phyloP scores from a whole-genome alignment of 2,888 invertebrate species.

The Lepidochitona cinerea region DNA sequence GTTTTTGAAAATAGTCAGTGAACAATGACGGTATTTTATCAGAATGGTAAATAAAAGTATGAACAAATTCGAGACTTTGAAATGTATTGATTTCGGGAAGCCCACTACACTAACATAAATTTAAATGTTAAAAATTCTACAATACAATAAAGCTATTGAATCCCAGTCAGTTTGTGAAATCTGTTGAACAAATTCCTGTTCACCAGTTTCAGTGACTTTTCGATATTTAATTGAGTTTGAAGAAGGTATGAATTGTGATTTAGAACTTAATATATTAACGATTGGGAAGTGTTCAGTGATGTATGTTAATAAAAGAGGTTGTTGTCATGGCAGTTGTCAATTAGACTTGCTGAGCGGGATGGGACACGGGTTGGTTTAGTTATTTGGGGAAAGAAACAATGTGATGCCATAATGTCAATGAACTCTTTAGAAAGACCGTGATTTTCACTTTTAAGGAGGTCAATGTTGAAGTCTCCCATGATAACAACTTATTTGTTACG shows the following conservation, averaged over 20 bases:
- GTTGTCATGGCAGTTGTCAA: not conserved
- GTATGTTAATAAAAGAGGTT: not conserved
- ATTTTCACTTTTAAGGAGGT: not conserved
- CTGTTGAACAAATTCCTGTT: too few species aligned
- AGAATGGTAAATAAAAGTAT: too few species aligned
- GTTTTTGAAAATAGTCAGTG: too few species aligned
- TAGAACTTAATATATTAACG: not conserved
- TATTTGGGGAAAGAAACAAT: not conserved
- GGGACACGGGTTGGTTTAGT: not conserved
- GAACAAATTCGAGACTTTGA: too few species aligned
- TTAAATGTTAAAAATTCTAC: too few species aligned
- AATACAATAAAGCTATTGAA: too few species aligned
- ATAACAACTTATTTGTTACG: not conserved
- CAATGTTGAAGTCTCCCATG: too few species aligned
- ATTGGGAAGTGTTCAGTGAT: not conserved
- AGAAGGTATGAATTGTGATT: not conserved
- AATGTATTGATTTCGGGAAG: too few species aligned
- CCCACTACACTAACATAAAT: too few species aligned
- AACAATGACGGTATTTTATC: too few species aligned
- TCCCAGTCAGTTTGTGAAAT: too few species aligned
- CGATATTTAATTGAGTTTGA: not conserved
- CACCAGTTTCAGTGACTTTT: not conserved
- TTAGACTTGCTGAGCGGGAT: not conserved
- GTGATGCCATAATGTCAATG: not conserved
- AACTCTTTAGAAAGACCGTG: not conserved